These are phyloP conservation scores for Uloborus diversus DNA, from an alignment of 1,140 invertebrate genomes.

Conservation along the genomic window DNA sequence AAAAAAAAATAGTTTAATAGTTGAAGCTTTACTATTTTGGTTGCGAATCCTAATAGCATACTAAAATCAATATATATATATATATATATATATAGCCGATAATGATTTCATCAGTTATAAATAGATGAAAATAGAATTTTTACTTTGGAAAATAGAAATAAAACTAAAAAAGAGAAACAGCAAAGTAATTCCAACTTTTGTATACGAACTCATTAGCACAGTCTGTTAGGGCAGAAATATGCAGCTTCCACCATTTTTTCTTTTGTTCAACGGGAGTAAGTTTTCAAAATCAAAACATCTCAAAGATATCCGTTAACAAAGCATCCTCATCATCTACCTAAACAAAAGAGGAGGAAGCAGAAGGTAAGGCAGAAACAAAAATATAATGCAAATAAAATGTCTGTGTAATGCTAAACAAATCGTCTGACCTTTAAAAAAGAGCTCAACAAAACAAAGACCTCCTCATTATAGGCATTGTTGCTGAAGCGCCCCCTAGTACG, in stretches of 20 bases:
- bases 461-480: slow-evolving; percentile 5
- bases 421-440: slow-evolving; percentile 11
- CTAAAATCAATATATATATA: too few relatives aligned
- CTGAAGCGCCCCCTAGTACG: slow-evolving; percentile 19
- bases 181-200: too few relatives aligned
- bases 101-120: too few relatives aligned
- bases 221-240: too few relatives aligned
- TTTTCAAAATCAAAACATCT: not conserved
- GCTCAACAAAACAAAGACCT: slow-evolving; percentile 17
- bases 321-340: slow-evolving; percentile 23
- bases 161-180: too few relatives aligned
- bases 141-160: too few relatives aligned
- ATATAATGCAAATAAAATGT: slow-evolving; percentile 15
- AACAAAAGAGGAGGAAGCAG: not conserved
- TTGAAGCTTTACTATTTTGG: too few relatives aligned
- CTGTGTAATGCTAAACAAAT: slow-evolving; percentile 30
- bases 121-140: too few relatives aligned
- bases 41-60: too few relatives aligned
- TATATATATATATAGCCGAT: too few relatives aligned
- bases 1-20: too few relatives aligned
- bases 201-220: too few relatives aligned
- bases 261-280: slow-evolving; percentile 2
- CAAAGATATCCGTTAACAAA: slow-evolving; percentile 38
- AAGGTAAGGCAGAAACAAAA: not conserved
- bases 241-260: not conserved